Conservation (phyloP, 2,888 invertebrate genomes). For the Conops quadrifasciatus region DNA sequence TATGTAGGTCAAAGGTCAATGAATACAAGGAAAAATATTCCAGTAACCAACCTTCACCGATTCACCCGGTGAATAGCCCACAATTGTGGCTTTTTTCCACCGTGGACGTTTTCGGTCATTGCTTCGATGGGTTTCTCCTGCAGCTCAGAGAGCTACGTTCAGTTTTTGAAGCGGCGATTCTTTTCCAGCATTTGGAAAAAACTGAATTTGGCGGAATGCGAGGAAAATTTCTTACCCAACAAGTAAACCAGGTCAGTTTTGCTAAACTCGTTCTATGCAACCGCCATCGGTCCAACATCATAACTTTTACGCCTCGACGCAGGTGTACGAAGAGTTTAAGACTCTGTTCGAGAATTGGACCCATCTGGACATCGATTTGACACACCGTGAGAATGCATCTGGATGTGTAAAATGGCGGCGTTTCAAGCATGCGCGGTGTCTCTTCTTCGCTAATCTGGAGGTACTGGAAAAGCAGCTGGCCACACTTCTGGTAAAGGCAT, state of each 20-base stretch:
- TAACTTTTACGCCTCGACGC: background rate
- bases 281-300: background rate
- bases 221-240: slow-evolving; percentile 59
- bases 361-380: slow-evolving; percentile 56
- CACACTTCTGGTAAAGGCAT: slow-evolving; percentile 69
- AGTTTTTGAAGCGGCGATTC: slow-evolving; percentile 79
- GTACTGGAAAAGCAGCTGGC: slow-evolving; percentile 69
- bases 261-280: too few relatives aligned
- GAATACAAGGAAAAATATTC: slow-evolving; percentile 58
- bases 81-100: slow-evolving; percentile 78
- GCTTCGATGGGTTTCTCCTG: slow-evolving; percentile 71
- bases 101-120: slow-evolving; percentile 75
- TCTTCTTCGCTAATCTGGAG: slow-evolving; percentile 63
- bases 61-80: slow-evolving; percentile 42
- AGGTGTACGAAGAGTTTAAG: slow-evolving; percentile 60
- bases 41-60: slow-evolving; percentile 28
- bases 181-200: slow-evolving; percentile 88
- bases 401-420: slow-evolving; percentile 56
- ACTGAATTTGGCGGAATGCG: slow-evolving; percentile 74
- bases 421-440: slow-evolving; percentile 67
- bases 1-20: slow-evolving; percentile 54
- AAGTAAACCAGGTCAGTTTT: slow-evolving; percentile 53
- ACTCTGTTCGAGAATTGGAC: slow-evolving; percentile 61
- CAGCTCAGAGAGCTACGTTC: slow-evolving; percentile 74
- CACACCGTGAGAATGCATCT: slow-evolving; percentile 41